Base-by-base conservation (phyloP, 2,113 vertebrate genomes). In the Eidolon helvum region DNA sequence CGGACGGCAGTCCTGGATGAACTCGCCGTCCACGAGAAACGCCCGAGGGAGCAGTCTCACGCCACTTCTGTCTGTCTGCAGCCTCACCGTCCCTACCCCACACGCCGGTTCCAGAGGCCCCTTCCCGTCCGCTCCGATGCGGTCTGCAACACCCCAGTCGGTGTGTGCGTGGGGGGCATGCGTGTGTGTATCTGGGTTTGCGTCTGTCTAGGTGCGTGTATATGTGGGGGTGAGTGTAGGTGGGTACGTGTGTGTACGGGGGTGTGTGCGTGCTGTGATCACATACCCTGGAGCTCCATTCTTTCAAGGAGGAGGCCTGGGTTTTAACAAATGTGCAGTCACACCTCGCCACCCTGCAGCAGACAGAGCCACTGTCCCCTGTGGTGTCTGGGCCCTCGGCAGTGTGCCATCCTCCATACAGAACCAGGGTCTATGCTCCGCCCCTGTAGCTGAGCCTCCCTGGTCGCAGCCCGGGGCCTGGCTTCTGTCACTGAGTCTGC, bases 31-130 rank as follows among this genome's bases (percentile, higher is more conserved):
- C 86, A 0, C 0, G 21, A 48, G 86, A 48, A 63, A 7, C 55
- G 3, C 45, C 45, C 2, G 9, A 40, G 0, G 12, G 14, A 19
- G 10, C 16, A 0, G 10, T 53, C 5, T 16, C 0, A 0, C 3
- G 43, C 35, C 2, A 24, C 15, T 26, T 68, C 63, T 24, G 53
- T 53, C 3, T 11, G 18, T 11, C 57, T 9, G 38, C 5, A 48
- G 69, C 33, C 33, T 38, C 1, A 6, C 45, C 7, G 43, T 21
- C 18, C 28, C 8, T 57, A 55, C 66, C 2, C 45, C 55, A 5
- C 24, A 18, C 59, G 11, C 26, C 15, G 3, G 18, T 48, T 19
- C 35, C 68, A 33, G 14, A 50, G 33, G 22, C 35, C 43, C 40
- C 30, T 63, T 12, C 7, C 68, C 8, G n/a, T n/a, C 7, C 22